These are phyloP conservation scores for Lamellibrachia luymesi DNA, from an alignment of 1,140 invertebrate species.

Conservation along the genomic window DNA sequence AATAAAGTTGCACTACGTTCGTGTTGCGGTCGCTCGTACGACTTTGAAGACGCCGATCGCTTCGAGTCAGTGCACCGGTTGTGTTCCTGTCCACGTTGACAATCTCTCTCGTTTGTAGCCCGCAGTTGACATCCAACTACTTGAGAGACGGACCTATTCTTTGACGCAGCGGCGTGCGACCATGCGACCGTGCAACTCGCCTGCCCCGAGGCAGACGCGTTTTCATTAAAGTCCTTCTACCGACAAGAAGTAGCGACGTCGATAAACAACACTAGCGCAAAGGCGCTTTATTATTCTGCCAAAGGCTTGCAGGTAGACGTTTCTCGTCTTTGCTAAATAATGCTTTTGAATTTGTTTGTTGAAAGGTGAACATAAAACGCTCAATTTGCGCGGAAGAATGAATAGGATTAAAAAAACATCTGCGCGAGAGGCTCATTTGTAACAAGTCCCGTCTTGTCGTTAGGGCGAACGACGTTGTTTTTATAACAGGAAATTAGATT, in stretches of 20 bases:
- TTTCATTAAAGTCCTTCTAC: not conserved
- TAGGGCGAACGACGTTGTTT: not conserved
- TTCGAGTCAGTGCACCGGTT: not conserved
- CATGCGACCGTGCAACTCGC: not conserved
- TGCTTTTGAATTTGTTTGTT: not conserved
- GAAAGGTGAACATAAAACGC: not conserved
- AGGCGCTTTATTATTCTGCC: not conserved
- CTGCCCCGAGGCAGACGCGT: not conserved
- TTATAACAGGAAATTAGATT: not conserved
- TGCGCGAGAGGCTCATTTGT: not conserved
- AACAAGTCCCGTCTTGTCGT: not conserved
- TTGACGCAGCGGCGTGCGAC: not conserved
- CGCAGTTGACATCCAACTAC: not conserved
- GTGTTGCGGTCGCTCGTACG: not conserved
- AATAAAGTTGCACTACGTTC: not conserved
- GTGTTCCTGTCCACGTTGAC: not conserved
- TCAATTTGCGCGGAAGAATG: conserved; percentile 6
- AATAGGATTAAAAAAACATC: not conserved
- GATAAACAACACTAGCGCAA: not conserved
- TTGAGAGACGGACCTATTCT: not conserved
- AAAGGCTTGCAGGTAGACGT: not conserved
- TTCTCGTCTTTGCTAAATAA: not conserved
- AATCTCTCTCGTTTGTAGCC: not conserved
- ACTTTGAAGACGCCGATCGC: not conserved
- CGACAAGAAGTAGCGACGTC: not conserved